Base-by-base conservation (phyloP, 64 coral and sea anemone species). In the Actinia tenebrosa region DNA sequence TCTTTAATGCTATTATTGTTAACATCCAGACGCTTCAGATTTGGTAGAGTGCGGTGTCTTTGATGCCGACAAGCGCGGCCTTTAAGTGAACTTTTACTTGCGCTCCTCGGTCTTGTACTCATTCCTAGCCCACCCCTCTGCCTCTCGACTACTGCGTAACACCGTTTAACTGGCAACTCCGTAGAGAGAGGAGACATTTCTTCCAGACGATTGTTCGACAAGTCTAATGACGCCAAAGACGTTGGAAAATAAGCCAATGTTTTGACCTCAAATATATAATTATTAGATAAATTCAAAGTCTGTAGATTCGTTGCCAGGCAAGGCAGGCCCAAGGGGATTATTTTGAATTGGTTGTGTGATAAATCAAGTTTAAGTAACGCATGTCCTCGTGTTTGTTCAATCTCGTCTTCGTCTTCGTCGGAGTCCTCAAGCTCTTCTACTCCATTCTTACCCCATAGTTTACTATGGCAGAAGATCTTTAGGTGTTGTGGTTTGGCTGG, bases 261-360 rank as follows among this genome's bases (percentile, higher is more conserved):
- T 2, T 78, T 89, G 1, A 99, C 63, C 62, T 90, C 89, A 22
- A 80, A 88, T 45, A 99, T 93, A 44, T 64, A 61, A 86, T 99
- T 99, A 45, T 95, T 95, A 71, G 97, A 99, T 59, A 99, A 53
- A 88, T 88, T 92, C 87, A 99, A 83, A 80, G 91, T 95, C 59
- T 68, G 63, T 37, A 99, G 64, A 69, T 93, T 95, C 26, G 97
- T 93, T 19, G 97, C 97, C 16, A 99, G 47, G 71, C 97, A 99
- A 18, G 97, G 89, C 5, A 99, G 63, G 20, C 97, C 97, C 11
- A 84, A n/a, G 25, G 93, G 97, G 77, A 99, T 69, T 68, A 71
- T 88, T 22, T 16, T n/a, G 54, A 99, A 84, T 86, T 79, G 88
- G 71, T 99, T 99, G 22, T 56, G 71, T 25, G 97, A 89, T 68